phyloP scores from a whole-genome alignment of 2,888 invertebrate genomes.

The Sinelater perroti region DNA sequence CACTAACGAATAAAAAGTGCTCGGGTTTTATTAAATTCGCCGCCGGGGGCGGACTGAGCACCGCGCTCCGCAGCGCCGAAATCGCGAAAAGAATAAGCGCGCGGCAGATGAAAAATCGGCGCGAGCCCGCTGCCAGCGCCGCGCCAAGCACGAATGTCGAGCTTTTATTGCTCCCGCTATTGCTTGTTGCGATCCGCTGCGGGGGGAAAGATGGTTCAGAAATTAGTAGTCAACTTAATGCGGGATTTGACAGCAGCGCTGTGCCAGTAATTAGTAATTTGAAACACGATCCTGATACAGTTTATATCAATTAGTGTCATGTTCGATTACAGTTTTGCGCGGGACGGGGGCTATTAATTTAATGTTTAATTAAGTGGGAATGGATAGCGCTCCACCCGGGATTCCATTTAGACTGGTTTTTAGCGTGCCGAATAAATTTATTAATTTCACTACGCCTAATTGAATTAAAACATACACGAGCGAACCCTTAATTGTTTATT shows the following conservation, averaged over 20 bases:
- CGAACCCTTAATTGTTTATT: too few relatives aligned
- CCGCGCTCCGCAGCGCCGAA: slow-evolving; percentile 22
- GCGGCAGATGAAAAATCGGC: slow-evolving; percentile 17
- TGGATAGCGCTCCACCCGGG: background rate
- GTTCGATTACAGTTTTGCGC: slow-evolving; percentile 22
- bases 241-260: slow-evolving; percentile 12
- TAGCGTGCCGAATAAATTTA: too few relatives aligned
- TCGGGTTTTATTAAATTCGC: slow-evolving; percentile 31
- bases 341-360: slow-evolving; percentile 19
- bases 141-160: too few relatives aligned
- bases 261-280: slow-evolving; percentile 16
- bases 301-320: slow-evolving; percentile 23
- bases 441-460: too few relatives aligned
- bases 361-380: slow-evolving; percentile 12
- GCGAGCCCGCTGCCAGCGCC: background rate
- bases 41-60: slow-evolving; percentile 24
- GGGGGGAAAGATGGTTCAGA: background rate
- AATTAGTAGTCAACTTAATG: slow-evolving; percentile 1
- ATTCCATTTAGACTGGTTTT: background rate
- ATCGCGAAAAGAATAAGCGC: slow-evolving; percentile 10
- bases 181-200: too few relatives aligned
- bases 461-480: too few relatives aligned
- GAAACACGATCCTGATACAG: slow-evolving; percentile 12
- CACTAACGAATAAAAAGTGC: slow-evolving; percentile 35
- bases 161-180: too few relatives aligned